Evolutionary conservation across 2,113 vertebrate genomes (phyloP), one percentile per base, ranked within the genome.

Genomic region (Phalacrocorax carbo): DNA sequence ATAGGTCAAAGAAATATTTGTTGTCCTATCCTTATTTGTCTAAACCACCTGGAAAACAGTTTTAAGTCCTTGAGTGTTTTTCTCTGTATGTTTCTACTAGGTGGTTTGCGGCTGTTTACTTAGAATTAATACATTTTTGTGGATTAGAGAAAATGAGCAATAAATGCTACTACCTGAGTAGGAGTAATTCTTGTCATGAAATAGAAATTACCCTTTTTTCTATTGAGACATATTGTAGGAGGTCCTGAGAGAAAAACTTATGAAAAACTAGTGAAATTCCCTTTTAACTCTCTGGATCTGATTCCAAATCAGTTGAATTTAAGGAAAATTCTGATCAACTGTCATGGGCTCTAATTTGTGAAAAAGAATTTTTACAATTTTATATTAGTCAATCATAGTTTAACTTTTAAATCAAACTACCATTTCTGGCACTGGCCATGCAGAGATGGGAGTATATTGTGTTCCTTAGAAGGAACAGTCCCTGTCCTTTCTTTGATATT

Each of bases 1-100:
- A 61, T 5, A 80, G 46, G 58, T 84, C 88, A 87, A 77, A 97
- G 16, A 96, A 96, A 93, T 79, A 10, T 93, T 92, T 96, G 52
- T 65, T 88, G 48, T 51, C 12, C 4, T 64, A 21, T 66, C 61
- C 6, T 40, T 5, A 57, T 86, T 78, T 92, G 61, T 66, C 55
- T 76, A 94, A 96, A 87, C 2, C 23, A 89, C 32, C 15, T 46
- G 5, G 38, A 92, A 97, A 97, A 90, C 13, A 21, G 15, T 80
- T 94, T 90, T 36, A 44, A 96, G 27, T 54, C 42, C 44, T 79
- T 46, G 19, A 62, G 5, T 49, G 4, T 26, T 84, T 89, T 83
- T 38, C 25, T 92, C 17, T 60, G 17, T 66, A 13, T 49, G 36
- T 29, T 93, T 84, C 69, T 70, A 30, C 21, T 62, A 34, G 25